Percentiles rank a stretch among this genome's conserved stretches.
phyloP scores from a whole-genome alignment of 2,113 vertebrate genomes.

The Neomonachus schauinslandi region DNA sequence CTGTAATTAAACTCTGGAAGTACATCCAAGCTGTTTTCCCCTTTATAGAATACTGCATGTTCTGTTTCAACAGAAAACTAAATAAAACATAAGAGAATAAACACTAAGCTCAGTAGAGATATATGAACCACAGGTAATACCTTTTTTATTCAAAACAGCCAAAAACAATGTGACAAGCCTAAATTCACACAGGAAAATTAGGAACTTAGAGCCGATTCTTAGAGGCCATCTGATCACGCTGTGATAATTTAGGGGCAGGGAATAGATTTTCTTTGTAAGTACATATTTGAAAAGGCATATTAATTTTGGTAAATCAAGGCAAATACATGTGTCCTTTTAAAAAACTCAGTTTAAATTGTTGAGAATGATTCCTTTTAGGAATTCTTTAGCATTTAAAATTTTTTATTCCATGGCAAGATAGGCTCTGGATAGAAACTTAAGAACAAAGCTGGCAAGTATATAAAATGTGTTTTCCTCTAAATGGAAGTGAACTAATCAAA shows the following conservation, averaged over 20 bases:
- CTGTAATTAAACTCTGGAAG: conserved; percentile 23
- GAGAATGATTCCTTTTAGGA: neutral
- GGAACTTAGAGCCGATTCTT: neutral
- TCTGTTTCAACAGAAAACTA: conserved; percentile 19
- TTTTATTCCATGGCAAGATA: neutral
- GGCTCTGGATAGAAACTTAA: neutral
- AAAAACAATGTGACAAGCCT: neutral
- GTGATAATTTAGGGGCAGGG: neutral
- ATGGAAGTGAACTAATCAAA: neutral
- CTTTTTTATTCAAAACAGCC: neutral
- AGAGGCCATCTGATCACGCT: neutral
- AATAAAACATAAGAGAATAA: conserved; percentile 1
- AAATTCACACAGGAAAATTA: neutral
- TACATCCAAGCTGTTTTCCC: neutral
- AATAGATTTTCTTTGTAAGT: conserved; percentile 6
- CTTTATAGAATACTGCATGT: neutral
- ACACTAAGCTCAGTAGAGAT: neutral
- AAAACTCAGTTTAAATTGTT: neutral
- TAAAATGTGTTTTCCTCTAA: neutral
- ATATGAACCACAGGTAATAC: neutral
- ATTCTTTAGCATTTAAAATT: neutral
- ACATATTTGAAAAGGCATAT: neutral
- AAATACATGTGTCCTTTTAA: neutral
- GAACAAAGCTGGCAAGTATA: neutral
- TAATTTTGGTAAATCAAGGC: conserved; percentile 15